Percentiles rank a stretch among this genome's conserved stretches.
Evolutionary conservation across 2,888 invertebrate genomes (phyloP).

Genomic region (Netelia virgata): DNA sequence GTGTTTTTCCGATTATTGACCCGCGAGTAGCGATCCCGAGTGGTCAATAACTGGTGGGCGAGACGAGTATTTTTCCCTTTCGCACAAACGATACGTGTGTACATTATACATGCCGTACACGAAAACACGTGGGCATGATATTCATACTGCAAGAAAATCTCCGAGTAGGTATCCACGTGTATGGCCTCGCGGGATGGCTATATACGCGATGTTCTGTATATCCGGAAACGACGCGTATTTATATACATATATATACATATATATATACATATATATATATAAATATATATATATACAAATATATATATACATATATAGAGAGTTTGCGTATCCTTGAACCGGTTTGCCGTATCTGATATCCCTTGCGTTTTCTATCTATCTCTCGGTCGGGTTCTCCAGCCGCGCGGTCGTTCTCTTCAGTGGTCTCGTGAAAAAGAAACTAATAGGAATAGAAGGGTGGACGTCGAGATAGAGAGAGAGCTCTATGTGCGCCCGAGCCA

Average conservation of each 20-base stretch:
- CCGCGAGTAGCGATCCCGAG: neutral
- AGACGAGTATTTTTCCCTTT: neutral
- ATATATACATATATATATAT: too few species aligned
- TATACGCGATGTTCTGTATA: slow-evolving; percentile 15
- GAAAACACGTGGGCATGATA: slow-evolving; percentile 22
- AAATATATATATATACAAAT: neutral
- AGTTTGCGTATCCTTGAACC: slow-evolving; percentile 67
- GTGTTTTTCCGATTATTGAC: neutral
- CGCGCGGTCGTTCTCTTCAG: slow-evolving; percentile 50
- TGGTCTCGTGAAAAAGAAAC: slow-evolving; percentile 51
- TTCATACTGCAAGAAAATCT: slow-evolving; percentile 38
- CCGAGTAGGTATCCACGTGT: slow-evolving; percentile 36
- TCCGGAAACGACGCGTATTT: slow-evolving; percentile 36
- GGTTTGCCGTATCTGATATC: slow-evolving; percentile 66
- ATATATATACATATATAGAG: slow-evolving; percentile 27
- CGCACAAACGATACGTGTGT: neutral
- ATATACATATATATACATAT: slow-evolving; percentile 33
- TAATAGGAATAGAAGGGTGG: slow-evolving; percentile 60
- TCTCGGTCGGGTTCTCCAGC: slow-evolving; percentile 28
- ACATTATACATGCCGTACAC: neutral
- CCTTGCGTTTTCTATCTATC: slow-evolving; percentile 59
- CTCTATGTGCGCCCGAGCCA: slow-evolving; percentile 17
- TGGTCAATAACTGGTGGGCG: neutral
- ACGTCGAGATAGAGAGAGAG: slow-evolving; percentile 29
- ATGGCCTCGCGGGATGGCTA: neutral